Evolutionary conservation across 2,113 vertebrate species (phyloP), one percentile per base, ranked within the genome.

Genomic region (Caracal caracal): DNA sequence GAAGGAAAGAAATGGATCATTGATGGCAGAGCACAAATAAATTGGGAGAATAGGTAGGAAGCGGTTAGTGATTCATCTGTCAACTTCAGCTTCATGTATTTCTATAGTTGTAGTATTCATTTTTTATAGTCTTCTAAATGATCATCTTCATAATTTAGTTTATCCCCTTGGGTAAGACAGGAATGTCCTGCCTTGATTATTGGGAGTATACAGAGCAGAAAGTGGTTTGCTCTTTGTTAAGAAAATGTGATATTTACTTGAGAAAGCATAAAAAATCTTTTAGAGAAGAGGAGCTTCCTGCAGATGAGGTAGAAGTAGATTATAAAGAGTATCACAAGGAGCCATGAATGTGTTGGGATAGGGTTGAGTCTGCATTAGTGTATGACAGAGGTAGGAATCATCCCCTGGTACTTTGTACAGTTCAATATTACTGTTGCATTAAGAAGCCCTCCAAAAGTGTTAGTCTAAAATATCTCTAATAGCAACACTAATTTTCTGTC

Each of bases 181-280:
- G n/a, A 89, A 28, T 88, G 20, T 75, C 56, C 47, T 81, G 11
- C 26, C n/a, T 93, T 96, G 70, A 43, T 91, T 43, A 56, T 33
- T 95, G 56, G 6, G 30, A 78, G 6, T 92, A n/a, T 92, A 43
- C 30, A 87, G 53, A 90, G 24, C 49, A 90, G n/a, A 94, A 75
- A 47, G 61, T 93, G 35, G 15, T 85, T 84, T 93, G 70, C 17
- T 78, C 87, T 7, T 82, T 93, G 11, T 83, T 66, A 33, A 75
- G 68, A 71, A 87, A 30, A 53, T 61, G 16, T 20, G 19, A 4
- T 70, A 28, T 37, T 92, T 95, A 53, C 7, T 68, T 43, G 24
- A 75, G 65, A 37, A 81, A 84, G 28, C 28, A 12, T 96, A 43
- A 79, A 65, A 80, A 80, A 61, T 90, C 8, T 85, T 40, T 84